Percentiles rank a stretch among this genome's conserved stretches.
phyloP scores from a whole-genome alignment of 2,113 vertebrate genomes.

The Meleagris gallopavo region DNA sequence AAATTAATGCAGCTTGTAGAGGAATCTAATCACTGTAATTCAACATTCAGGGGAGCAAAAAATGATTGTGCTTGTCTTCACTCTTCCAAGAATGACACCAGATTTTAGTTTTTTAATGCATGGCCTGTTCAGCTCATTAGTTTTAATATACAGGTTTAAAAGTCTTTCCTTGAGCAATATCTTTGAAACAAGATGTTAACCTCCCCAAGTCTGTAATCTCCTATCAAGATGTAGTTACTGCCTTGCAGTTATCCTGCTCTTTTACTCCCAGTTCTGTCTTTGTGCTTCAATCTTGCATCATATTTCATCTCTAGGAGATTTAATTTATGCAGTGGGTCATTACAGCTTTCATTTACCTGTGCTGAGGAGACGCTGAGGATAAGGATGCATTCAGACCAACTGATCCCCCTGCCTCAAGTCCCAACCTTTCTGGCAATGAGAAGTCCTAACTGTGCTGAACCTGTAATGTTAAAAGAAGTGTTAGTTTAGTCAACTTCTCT shows the following conservation, averaged over 20 bases:
- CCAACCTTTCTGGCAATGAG: background rate
- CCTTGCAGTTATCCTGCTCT: background rate
- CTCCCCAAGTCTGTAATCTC: background rate
- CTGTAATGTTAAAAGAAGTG: background rate
- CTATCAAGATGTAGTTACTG: background rate
- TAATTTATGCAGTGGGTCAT: constrained; percentile 41
- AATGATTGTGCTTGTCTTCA: constrained; percentile 53
- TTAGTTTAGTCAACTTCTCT: background rate
- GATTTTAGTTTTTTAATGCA: constrained; percentile 59
- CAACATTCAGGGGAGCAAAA: constrained; percentile 72
- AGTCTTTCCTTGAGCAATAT: constrained; percentile 27
- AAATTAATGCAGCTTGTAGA: constrained; percentile 70
- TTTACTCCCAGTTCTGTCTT: constrained; percentile 8
- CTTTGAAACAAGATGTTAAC: constrained; percentile 25
- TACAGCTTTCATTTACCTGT: constrained; percentile 4
- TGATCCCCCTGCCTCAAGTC: background rate
- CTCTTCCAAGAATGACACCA: constrained; percentile 64
- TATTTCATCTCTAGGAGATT: background rate
- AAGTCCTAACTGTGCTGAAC: background rate
- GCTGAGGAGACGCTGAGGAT: background rate
- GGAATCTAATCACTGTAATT: constrained; percentile 71
- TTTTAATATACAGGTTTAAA: constrained; percentile 58
- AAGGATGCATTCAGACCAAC: background rate
- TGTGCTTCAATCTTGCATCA: background rate
- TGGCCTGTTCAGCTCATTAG: constrained; percentile 57